Evolutionary conservation across 2,888 invertebrate species (phyloP).

Genomic region (Oconnorella tubifera): DNA sequence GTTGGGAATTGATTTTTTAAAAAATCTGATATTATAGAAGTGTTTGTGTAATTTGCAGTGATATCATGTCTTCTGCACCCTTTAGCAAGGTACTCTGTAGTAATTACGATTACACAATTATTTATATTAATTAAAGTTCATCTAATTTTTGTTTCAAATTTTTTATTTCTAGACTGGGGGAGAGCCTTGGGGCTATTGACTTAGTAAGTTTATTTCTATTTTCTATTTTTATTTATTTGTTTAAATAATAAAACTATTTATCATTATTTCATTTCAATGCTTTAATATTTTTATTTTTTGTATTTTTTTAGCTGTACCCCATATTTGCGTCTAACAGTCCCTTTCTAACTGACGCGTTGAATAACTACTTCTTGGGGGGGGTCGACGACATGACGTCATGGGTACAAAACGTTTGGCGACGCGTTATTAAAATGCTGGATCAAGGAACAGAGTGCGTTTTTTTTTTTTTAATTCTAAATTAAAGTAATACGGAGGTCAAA

Average conservation of each 20-base stretch:
- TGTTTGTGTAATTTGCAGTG: too few species aligned
- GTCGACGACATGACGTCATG: constrained; percentile 52
- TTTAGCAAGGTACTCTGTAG: too few species aligned
- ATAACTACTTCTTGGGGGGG: constrained; percentile 49
- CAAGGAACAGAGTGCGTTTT: constrained; percentile 41
- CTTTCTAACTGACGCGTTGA: constrained; percentile 45
- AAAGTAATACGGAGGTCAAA: too few species aligned
- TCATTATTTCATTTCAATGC: neutral
- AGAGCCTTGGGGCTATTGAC: constrained; percentile 37
- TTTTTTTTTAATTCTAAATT: neutral
- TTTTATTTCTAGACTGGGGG: constrained; percentile 39
- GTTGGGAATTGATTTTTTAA: too few species aligned
- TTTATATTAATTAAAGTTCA: too few species aligned
- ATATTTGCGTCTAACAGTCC: constrained; percentile 43
- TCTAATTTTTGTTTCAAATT: neutral
- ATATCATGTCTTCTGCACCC: too few species aligned
- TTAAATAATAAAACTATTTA: neutral
- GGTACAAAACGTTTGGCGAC: constrained; percentile 46
- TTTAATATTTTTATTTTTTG: constrained; percentile 1
- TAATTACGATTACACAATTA: too few species aligned
- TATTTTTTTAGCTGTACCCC: constrained; percentile 38
- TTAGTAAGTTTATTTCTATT: constrained; percentile 27
- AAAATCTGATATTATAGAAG: too few species aligned
- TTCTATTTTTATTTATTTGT: neutral
- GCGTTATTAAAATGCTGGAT: constrained; percentile 43